Evolutionary conservation across 2,888 invertebrate genomes (phyloP), one percentile per base, ranked within the genome.

Genomic region (Dendrolimus pini): DNA sequence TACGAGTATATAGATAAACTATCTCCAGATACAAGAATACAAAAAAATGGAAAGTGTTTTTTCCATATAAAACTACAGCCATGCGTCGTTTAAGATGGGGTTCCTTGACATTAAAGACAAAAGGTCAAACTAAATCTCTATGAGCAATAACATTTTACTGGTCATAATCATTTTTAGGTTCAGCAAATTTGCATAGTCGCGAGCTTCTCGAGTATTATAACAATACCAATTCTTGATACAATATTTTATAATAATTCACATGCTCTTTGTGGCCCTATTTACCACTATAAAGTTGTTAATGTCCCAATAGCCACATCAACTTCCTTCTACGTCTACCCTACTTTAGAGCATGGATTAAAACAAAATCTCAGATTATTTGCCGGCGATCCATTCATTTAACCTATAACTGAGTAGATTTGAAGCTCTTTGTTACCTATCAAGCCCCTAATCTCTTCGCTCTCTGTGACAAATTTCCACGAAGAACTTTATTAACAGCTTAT

Each of bases 381-480:
- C 57, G 56, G 62, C 62, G 65, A 68, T 71, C 67, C 69, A 68
- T 75, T 78, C 69, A 74, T 71, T 72, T 68, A 65, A 71, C 60
- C 66, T 66, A 66, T 64, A 67, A 66, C 65, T 59, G 69, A 70
- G 74, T 74, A 67, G 71, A 69, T 78, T 70, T 68, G 59, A 62
- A 70, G 68, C 66, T 67, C 71, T 75, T 72, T 72, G 71, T 74
- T 71, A 68, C 69, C 63, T 71, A 73, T 71, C 70, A 67, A 67
- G 62, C 61, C 62, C 62, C 60, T 59, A 61, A 59, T 61, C 62
- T 66, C 63, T 58, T 63, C 62, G 59, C 62, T 62, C 66, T 59
- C 53, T 55, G 64, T 68, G 67, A 74, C 69, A 71, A 74, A 75
- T 74, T 64, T 65, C 64, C 62, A 60, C 60, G 58, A 57, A 56